Evolutionary conservation across 2,888 invertebrate species (phyloP).

Genomic region (Argyresthia albistria): DNA sequence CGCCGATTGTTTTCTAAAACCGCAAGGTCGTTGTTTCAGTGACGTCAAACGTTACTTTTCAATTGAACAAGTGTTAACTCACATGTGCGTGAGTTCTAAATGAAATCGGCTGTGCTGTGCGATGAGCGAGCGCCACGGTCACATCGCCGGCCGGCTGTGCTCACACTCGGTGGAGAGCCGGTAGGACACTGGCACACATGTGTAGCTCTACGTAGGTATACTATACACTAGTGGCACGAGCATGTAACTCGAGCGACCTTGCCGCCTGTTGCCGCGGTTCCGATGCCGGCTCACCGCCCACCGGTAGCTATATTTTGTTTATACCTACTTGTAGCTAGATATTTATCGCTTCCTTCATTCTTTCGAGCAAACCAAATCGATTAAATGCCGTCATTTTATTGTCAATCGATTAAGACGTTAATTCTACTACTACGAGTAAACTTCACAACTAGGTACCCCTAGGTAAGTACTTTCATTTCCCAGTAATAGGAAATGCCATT

Average conservation of each 20-base stretch:
- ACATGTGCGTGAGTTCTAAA: not conserved
- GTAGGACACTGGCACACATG: not conserved
- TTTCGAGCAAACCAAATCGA: not conserved
- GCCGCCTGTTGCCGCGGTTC: slow-evolving; percentile 37
- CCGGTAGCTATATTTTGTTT: not conserved
- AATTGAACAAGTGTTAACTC: slow-evolving; percentile 2
- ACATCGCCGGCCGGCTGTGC: not conserved
- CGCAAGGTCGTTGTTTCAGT: not conserved
- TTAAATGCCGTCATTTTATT: not conserved
- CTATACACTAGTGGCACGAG: slow-evolving; percentile 8
- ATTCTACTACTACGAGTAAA: too few relatives aligned
- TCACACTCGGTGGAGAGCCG: not conserved
- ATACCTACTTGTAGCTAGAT: not conserved
- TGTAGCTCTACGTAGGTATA: not conserved
- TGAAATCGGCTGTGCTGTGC: too few relatives aligned
- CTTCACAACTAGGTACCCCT: too few relatives aligned
- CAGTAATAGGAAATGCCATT: too few relatives aligned
- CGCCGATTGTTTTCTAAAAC: not conserved
- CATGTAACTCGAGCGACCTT: slow-evolving; percentile 36
- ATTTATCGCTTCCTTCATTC: not conserved
- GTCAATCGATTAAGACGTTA: too few relatives aligned
- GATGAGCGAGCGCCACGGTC: not conserved
- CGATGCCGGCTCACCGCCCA: too few relatives aligned
- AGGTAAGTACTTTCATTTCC: too few relatives aligned
- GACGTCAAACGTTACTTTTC: slow-evolving; percentile 3